These are phyloP conservation scores for Esox niger DNA, from an alignment of 2,113 vertebrate species.

Conservation along the genomic window DNA sequence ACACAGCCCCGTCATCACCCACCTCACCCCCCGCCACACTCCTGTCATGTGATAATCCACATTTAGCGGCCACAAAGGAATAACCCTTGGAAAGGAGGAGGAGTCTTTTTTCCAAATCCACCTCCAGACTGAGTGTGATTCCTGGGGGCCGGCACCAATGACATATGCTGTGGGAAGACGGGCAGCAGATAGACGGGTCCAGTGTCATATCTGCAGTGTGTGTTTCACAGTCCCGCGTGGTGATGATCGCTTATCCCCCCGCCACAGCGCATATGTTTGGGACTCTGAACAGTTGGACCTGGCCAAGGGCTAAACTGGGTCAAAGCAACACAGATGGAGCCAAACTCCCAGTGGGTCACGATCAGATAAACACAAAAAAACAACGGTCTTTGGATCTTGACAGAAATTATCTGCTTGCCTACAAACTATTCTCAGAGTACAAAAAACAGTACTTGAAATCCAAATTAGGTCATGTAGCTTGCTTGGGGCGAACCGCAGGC, in stretches of 20 bases:
- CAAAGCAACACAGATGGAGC: conserved; percentile 77
- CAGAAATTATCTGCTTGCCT: conserved; percentile 55
- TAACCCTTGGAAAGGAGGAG: neutral
- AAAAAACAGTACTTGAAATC: conserved; percentile 21
- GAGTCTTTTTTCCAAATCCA: neutral
- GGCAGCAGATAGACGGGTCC: conserved; percentile 54
- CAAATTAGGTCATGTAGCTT: conserved; percentile 43
- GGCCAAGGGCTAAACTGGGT: conserved; percentile 81
- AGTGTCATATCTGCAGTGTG: conserved; percentile 66
- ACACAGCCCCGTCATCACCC: neutral
- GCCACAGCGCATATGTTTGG: conserved; percentile 77
- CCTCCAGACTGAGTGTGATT: neutral
- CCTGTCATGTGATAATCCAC: neutral
- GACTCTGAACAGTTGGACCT: conserved; percentile 78
- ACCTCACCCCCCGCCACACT: neutral
- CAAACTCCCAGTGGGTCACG: conserved; percentile 73
- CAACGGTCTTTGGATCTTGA: conserved; percentile 42
- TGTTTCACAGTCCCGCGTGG: conserved; percentile 57
- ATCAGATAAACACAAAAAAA: conserved; percentile 53
- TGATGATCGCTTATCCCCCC: conserved; percentile 69
- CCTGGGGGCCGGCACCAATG: conserved; percentile 34
- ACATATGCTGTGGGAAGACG: conserved; percentile 60
- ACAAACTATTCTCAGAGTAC: conserved; percentile 19
- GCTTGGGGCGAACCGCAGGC: conserved; percentile 24
- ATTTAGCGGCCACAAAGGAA: conserved; percentile 16